A percentile compares a stretch with the other conserved stretches of the same genome.
Conservation (phyloP, 1,140 invertebrate genomes). For the Asobara japonica region DNA sequence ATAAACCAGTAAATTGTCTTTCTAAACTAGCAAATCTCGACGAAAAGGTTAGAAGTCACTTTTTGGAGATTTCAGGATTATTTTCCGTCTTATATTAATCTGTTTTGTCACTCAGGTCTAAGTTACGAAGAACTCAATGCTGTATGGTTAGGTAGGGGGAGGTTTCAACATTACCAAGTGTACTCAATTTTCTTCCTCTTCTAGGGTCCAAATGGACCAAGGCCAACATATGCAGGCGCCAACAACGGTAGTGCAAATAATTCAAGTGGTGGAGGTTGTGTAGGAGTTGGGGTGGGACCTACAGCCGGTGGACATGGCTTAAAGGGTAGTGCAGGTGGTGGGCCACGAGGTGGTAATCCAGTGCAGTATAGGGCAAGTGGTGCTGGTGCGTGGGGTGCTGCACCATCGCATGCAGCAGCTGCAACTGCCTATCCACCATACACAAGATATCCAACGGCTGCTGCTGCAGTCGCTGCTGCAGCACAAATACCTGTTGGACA, state of each 20-base stretch:
- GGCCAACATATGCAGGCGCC: constrained; percentile 62
- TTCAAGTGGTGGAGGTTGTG: constrained; percentile 54
- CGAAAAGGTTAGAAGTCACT: no score
- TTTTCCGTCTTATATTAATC: no score
- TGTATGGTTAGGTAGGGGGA: constrained; percentile 22
- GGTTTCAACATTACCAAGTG: neutral
- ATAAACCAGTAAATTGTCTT: no score
- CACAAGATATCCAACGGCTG: constrained; percentile 59
- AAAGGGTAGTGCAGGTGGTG: constrained; percentile 56
- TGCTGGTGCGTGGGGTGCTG: constrained; percentile 53
- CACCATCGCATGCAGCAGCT: constrained; percentile 57
- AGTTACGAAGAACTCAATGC: no score
- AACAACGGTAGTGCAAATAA: constrained; percentile 61
- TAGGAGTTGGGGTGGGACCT: constrained; percentile 48
- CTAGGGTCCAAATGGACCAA: constrained; percentile 62
- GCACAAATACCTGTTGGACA: constrained; percentile 59
- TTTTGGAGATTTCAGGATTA: no score
- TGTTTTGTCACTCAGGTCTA: no score
- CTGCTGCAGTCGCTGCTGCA: constrained; percentile 51
- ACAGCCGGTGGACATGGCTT: constrained; percentile 51
- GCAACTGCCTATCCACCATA: constrained; percentile 57
- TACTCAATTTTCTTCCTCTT: constrained; percentile 34
- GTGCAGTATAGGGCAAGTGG: constrained; percentile 61
- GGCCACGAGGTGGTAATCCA: constrained; percentile 59
- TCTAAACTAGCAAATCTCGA: no score